phyloP scores from a whole-genome alignment of 2,888 invertebrate genomes.

The Agrotis puta region DNA sequence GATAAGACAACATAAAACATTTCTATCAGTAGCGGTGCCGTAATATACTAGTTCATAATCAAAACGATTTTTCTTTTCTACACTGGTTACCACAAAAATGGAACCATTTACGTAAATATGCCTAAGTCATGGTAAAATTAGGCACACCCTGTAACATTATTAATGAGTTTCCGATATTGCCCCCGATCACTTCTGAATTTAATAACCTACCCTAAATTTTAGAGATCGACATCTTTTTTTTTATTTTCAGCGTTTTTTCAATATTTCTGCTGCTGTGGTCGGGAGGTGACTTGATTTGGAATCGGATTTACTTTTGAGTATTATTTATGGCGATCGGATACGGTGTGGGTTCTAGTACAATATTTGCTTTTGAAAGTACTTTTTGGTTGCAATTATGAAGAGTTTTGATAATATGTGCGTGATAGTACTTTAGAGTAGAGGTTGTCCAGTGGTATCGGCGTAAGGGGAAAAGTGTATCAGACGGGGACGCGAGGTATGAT shows the following conservation, averaged over 20 bases:
- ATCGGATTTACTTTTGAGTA: constrained; percentile 40
- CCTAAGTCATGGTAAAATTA: constrained; percentile 85
- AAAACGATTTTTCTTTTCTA: constrained; percentile 61
- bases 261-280: constrained; percentile 46
- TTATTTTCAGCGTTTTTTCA: constrained; percentile 69
- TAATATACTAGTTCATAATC: constrained; percentile 51
- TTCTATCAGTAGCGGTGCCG: not conserved
- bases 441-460: too few species aligned
- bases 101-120: constrained; percentile 80
- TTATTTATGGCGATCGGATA: constrained; percentile 56
- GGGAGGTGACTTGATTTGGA: constrained; percentile 59
- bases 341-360: constrained; percentile 12
- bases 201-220: constrained; percentile 79
- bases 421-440: too few species aligned
- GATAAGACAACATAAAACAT: constrained; percentile 12
- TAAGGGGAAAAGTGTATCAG: too few species aligned
- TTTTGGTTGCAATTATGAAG: not conserved
- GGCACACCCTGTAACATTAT: constrained; percentile 86
- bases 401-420: not conserved
- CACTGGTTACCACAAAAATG: constrained; percentile 73
- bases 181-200: constrained; percentile 77
- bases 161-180: constrained; percentile 89
- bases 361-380: constrained; percentile 3
- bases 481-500: too few species aligned
- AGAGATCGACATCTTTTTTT: constrained; percentile 74